Evolutionary conservation across 92 coral and sea anemone genomes (phyloP).

Genomic region (Porites divaricata): DNA sequence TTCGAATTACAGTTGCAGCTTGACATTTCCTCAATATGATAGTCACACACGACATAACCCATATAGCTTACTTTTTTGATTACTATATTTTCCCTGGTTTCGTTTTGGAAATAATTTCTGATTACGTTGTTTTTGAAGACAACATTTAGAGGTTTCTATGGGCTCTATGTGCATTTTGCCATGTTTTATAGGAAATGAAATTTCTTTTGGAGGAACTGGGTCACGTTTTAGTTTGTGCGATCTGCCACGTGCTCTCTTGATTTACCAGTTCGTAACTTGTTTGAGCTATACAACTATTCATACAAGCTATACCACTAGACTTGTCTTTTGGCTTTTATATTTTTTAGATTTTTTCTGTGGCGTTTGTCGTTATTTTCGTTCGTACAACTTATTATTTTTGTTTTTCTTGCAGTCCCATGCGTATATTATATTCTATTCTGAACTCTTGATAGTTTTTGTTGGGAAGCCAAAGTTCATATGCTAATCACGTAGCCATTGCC

Average conservation of each 20-base stretch:
- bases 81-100: not conserved
- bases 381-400: too few relatives aligned
- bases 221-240: not conserved
- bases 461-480: too few relatives aligned
- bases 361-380: too few relatives aligned
- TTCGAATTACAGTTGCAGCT: not conserved
- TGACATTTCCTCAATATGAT: too few relatives aligned
- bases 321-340: not conserved
- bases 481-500: too few relatives aligned
- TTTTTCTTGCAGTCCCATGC: too few relatives aligned
- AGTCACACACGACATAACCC: not conserved
- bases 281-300: conserved; percentile 32
- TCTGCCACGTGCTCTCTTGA: conserved; percentile 40
- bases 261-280: conserved; percentile 36
- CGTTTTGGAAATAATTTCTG: not conserved
- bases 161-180: not conserved
- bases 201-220: not conserved
- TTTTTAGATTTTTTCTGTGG: too few relatives aligned
- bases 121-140: too few relatives aligned
- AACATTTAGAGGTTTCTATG: not conserved
- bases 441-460: too few relatives aligned
- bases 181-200: conserved; percentile 4
- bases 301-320: not conserved
- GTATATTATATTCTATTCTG: too few relatives aligned
- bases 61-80: too few relatives aligned